Evolutionary conservation across 1,140 invertebrate species (phyloP).

Genomic region (Saxidomus purpurata): DNA sequence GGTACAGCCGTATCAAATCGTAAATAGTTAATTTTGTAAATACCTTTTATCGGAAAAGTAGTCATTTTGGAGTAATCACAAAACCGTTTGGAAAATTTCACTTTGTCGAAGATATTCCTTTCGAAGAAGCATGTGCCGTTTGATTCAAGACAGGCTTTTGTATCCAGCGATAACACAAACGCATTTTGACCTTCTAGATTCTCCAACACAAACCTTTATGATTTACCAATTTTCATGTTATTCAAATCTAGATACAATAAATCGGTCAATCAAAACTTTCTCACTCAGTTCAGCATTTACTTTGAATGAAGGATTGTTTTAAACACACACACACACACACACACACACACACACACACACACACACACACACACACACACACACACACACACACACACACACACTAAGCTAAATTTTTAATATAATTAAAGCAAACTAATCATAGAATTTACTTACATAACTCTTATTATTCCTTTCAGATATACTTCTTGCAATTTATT

Average conservation of each 20-base stretch:
- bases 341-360: no score
- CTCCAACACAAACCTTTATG: conserved; percentile 56
- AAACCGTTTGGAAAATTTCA: not conserved
- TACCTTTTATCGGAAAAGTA: conserved; percentile 31
- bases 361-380: no score
- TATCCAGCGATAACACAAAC: not conserved
- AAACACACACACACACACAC: no score
- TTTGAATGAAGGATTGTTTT: not conserved
- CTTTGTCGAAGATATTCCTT: conserved; percentile 5
- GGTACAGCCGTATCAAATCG: no score
- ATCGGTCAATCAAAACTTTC: not conserved
- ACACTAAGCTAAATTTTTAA: no score
- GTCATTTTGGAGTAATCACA: not conserved
- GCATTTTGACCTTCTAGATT: conserved; percentile 31
- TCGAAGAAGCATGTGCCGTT: conserved; percentile 3
- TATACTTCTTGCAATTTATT: conserved; percentile 18
- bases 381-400: no score
- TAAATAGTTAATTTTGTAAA: not conserved
- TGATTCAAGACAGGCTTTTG: conserved; percentile 18
- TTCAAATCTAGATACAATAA: not conserved
- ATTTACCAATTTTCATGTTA: not conserved
- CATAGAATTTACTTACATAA: not conserved
- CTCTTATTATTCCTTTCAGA: conserved; percentile 16
- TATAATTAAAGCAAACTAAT: no score
- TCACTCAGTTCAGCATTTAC: not conserved